Evolutionary conservation across 2,113 vertebrate genomes (phyloP).

Genomic region (Otis tarda): DNA sequence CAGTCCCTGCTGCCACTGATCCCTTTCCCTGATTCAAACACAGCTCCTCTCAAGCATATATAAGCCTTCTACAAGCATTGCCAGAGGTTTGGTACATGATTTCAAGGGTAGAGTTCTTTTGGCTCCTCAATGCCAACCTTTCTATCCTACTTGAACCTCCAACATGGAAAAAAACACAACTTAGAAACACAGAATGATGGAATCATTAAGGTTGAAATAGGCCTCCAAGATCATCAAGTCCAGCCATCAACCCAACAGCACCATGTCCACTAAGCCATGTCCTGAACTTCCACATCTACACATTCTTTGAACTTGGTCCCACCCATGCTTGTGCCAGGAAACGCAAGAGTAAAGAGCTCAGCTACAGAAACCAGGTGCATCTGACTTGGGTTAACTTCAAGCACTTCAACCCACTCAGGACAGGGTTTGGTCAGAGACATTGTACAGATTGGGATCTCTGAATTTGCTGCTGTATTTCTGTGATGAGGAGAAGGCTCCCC

Average conservation of each 20-base stretch:
- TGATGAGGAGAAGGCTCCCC: not conserved
- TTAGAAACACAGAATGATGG: too few relatives aligned
- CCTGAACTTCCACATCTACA: too few relatives aligned
- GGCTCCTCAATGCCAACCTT: not conserved
- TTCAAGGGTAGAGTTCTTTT: not conserved
- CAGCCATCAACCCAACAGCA: too few relatives aligned
- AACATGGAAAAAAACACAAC: accelerated
- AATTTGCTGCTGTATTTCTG: too few relatives aligned
- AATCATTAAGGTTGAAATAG: too few relatives aligned
- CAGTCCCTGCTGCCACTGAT: not conserved
- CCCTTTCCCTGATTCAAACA: not conserved
- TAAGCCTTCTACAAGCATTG: not conserved
- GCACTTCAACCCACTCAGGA: not conserved
- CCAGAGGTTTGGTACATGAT: not conserved
- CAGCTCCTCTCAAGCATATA: not conserved
- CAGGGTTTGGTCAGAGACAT: not conserved
- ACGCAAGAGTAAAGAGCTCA: not conserved
- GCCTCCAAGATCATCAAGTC: too few relatives aligned
- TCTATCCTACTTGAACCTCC: not conserved
- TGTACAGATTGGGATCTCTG: accelerated
- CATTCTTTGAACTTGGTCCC: too few relatives aligned
- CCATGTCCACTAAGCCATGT: too few relatives aligned
- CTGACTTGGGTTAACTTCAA: not conserved
- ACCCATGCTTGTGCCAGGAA: accelerated
- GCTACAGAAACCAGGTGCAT: not conserved